Percentiles rank a stretch among this genome's conserved stretches.
Evolutionary conservation across 2,113 vertebrate genomes (phyloP).

Genomic region (Calypte anna): DNA sequence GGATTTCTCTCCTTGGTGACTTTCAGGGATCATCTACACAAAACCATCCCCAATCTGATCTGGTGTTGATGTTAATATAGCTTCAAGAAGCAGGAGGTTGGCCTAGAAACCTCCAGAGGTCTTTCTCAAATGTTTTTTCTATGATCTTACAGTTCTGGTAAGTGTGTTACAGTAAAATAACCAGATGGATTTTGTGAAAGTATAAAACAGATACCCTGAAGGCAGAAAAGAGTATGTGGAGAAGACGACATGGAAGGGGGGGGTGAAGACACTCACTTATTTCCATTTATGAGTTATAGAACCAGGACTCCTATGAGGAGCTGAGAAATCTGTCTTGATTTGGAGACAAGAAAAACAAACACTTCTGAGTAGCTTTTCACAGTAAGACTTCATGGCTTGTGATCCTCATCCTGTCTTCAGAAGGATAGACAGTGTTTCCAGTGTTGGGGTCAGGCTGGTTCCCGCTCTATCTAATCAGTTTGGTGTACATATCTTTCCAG

Average conservation of each 20-base stretch:
- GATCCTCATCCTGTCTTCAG: not conserved
- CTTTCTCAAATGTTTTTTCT: conserved; percentile 1
- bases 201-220: conserved; percentile 66
- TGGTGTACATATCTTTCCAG: not conserved
- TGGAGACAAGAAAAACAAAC: conserved; percentile 47
- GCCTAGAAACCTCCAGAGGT: conserved; percentile 43
- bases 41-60: not conserved
- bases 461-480: conserved; percentile 5
- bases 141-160: conserved; percentile 58
- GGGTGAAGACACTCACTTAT: conserved; percentile 13
- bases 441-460: not conserved
- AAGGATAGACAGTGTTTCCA: not conserved
- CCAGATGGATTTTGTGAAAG: conserved; percentile 63
- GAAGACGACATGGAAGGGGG: not conserved
- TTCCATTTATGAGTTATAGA: conserved; percentile 62
- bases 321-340: conserved; percentile 56
- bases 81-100: conserved; percentile 2
- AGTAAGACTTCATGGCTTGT: conserved; percentile 15
- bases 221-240: conserved; percentile 55
- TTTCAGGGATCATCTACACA: not conserved
- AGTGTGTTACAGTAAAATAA: conserved; percentile 60
- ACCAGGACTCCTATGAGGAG: conserved; percentile 30
- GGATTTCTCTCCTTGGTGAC: conserved; percentile 11
- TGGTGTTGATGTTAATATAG: not conserved
- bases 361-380: conserved; percentile 26